Evolutionary conservation across 2,113 vertebrate species (phyloP), one percentile per base, ranked within the genome.

Genomic region (Xyliphius kryptos): DNA sequence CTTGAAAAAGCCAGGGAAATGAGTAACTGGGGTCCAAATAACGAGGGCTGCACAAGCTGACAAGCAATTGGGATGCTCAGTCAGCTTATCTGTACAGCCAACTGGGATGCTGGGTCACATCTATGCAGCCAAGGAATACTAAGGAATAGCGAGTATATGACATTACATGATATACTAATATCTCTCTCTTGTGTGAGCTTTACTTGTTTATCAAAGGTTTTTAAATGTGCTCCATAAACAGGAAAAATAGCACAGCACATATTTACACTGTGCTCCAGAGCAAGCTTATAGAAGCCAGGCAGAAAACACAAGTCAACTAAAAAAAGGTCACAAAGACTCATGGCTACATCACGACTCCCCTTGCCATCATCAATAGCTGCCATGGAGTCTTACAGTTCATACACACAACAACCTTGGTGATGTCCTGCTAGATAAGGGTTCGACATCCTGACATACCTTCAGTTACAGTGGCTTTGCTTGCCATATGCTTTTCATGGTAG

Each of bases 261-360:
- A 66, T 71, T 69, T 71, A 59, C 69, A 66, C 61, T 32, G 56
- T 36, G 49, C 48, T 66, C 20, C 36, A 56, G 60, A 72, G 58
- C 48, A 52, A 49, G 55, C 51, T 53, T 46, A 63, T 43, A 71
- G 72, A 72, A 66, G 73, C 66, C 73, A 69, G 56, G 56, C 67
- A 48, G 58, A 59, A 56, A 48, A 54, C 36, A 46, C 21, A 70
- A 54, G 59, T 61, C 44, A 36, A 47, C 68, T 32, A n/a, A n/a
- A 44, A 58, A 70, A 74, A 74, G 72, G 72, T 74, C 68, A 74
- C 36, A 22, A 22, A 67, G 64, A 52, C 59, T 46, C n/a, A 22
- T 16, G 32, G 63, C 63, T 56, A 48, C 53, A 55, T 67, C 16
- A 61, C 57, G 50, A 52, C 64, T 11, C 14, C 9, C 55, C 65